Evolutionary conservation across 2,113 vertebrate genomes (phyloP), one percentile per base, ranked within the genome.

Genomic region (Tragelaphus buxtoni): DNA sequence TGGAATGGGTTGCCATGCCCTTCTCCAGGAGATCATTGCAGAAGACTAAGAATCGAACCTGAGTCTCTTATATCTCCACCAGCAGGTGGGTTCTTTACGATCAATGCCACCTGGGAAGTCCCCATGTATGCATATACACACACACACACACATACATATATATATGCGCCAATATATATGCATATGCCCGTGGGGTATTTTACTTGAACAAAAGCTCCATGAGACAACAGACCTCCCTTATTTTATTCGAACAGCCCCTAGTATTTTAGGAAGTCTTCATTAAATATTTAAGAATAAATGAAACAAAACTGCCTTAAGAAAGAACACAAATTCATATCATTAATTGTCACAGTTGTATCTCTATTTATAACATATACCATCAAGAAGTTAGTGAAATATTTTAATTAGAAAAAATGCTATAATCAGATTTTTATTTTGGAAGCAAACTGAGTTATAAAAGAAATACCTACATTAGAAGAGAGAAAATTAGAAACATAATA

Each of bases 81-180:
- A 39, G 18, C 18, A 39, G n/a, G 65, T 39, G 10, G 65, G n/a
- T 35, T 69, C 2, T 69, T 69, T 22, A 22, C n/a, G 9, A 69
- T 35, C 39, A 69, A 69, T 39, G 18, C 9, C n/a, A 39, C n/a
- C 65, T 22, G 18, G n/a, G 1, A 69, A 39, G 65, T 69, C 18
- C n/a, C n/a, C 35, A 55, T 55, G 17, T 42, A 26, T 30, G 5
- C 14, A n/a, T 32, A 12, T 9, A 20, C 17, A 30, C 14, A n/a
- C 24, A 12, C 13, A 20, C 17, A 30, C 5, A 10, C 24, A 24
- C 2, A n/a, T n/a, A n/a, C n/a, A 18, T 2, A 20, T 4, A 8
- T 1, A 13, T 10, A 56, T 9, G 7, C 1, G 39, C 9, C 63
- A 86, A 74, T 53, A 56, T 13, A 16, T 26, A 39, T 32, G 28